Evolutionary conservation across 2,797 vertebrate genomes (phyloP).

Genomic region (Vultur gryphus): DNA sequence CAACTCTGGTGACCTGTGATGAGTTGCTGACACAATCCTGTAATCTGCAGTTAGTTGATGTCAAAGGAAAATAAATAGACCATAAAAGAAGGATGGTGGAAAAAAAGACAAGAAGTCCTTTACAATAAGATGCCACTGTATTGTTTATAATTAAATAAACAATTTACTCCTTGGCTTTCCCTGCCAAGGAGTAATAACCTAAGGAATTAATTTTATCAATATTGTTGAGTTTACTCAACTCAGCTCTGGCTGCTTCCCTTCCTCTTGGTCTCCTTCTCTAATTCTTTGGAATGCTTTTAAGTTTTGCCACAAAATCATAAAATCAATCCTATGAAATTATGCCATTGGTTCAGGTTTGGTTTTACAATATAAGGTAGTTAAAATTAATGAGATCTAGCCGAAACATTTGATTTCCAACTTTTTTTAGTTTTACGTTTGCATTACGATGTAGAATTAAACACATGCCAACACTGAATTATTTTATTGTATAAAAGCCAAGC

Average conservation of each 20-base stretch:
- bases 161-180: neutral
- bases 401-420: conserved; percentile 2
- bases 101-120: conserved; percentile 17
- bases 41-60: conserved; percentile 27
- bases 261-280: neutral
- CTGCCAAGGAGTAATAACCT: conserved; percentile 3
- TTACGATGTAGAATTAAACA: neutral
- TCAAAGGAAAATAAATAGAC: conserved; percentile 10
- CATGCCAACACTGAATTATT: neutral
- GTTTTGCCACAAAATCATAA: conserved; percentile 20
- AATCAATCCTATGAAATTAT: neutral
- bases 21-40: conserved; percentile 39
- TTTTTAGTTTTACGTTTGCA: neutral
- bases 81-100: neutral
- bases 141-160: neutral
- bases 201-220: conserved; percentile 35
- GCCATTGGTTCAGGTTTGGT: neutral
- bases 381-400: neutral
- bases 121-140: conserved; percentile 15
- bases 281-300: conserved; percentile 43
- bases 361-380: conserved; percentile 5
- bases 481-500: neutral
- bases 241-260: conserved; percentile 1
- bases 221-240: conserved; percentile 10
- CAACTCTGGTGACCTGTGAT: neutral